Evolutionary conservation across 64 coral and sea anemone species (phyloP), one percentile per base, ranked within the genome.

Genomic region (Montipora capricornis): DNA sequence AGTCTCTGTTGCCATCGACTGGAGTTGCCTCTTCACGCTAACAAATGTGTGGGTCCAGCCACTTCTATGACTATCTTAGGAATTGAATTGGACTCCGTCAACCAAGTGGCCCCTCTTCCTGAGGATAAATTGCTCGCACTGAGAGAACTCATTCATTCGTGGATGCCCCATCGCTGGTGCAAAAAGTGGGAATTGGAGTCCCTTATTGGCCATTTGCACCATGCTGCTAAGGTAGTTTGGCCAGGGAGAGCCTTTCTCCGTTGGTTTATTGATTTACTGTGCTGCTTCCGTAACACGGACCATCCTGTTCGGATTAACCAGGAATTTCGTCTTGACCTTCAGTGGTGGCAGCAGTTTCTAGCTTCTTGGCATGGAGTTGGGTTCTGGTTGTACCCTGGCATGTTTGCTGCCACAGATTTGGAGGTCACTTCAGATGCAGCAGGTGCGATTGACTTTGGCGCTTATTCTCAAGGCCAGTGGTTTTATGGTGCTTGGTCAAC

Each of bases 41-140:
- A 94, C 8, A 94, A 89, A 9, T 88, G 86, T 24, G 92, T 73
- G 3, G 92, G 92, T 10, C 92, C 92, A 4, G 59, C 87, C 10
- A 55, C 52, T 55, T 48, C 78, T 75, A 4, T 87, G 4, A 62
- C 74, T 1, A 2, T 37, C 29, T 1, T 37, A 37, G 58, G 49
- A 4, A 93, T 93, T 15, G 84, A 93, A 7, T 17, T 88, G 11
- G 82, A 93, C 64, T 94, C 84, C 16, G 16, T 81, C 1, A 17
- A 55, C 6, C 74, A 77, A 52, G 59, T 66, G 24, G 57, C 89
- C 4, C 46, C 66, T 16, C 79, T 92, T 49, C 90, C 80, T 6
- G 45, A 44, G 13, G 49, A 86, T 44, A 92, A 92, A 86, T 71
- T 92, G 67, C 0, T 71, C 6, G 60, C 53, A 52, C 8, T 92